Evolutionary conservation across 2,113 vertebrate genomes (phyloP).

Genomic region (Elephantulus edwardii): DNA sequence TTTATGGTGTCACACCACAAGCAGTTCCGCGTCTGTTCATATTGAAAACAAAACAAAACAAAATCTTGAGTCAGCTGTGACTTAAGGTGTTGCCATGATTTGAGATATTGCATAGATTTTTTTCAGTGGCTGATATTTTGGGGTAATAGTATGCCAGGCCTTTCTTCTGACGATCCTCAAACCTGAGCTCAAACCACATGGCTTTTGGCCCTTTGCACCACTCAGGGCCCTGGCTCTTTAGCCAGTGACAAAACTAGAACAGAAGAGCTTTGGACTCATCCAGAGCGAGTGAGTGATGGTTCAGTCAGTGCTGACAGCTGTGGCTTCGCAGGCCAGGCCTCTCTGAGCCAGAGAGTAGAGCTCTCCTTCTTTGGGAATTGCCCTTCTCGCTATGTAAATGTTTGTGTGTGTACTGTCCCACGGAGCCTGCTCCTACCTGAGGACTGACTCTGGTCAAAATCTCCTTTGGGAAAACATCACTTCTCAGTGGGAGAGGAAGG

Average conservation of each 20-base stretch:
- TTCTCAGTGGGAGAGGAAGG: not conserved
- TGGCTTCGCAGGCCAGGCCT: not conserved
- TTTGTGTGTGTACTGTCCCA: fast-evolving
- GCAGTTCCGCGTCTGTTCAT: not conserved
- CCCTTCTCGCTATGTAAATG: not conserved
- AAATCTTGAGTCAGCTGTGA: not conserved
- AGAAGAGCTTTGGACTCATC: not conserved
- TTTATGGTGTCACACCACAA: not conserved
- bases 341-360: fast-evolving
- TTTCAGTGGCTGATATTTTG: not conserved
- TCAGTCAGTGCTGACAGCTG: not conserved
- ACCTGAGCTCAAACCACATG: not conserved
- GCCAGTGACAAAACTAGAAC: not conserved
- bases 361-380: not conserved
- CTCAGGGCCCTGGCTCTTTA: not conserved
- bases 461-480: not conserved
- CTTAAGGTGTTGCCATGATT: not conserved
- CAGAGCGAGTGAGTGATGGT: not conserved
- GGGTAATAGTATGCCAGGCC: no score
- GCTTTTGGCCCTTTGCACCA: not conserved
- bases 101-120: not conserved
- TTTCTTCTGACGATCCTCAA: not conserved
- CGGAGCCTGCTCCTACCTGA: not conserved
- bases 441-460: not conserved
- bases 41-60: not conserved